Conservation (phyloP, 2,888 invertebrate species). For the Panorpa germanica region DNA sequence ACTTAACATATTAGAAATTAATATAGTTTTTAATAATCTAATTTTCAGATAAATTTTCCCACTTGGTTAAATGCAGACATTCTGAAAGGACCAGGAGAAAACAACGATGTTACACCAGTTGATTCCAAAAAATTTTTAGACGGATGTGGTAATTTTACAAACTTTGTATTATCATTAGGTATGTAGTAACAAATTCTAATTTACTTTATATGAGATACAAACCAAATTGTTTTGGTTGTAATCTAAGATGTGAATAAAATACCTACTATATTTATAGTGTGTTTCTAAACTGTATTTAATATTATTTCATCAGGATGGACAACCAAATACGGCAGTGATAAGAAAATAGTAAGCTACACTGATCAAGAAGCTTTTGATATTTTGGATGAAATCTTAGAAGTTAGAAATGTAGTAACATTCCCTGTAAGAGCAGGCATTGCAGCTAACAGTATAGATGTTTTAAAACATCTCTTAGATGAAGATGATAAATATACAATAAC, state of each 20-base stretch:
- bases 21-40: slow-evolving; percentile 11
- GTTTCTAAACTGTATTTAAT: too few species aligned
- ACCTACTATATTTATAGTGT: too few species aligned
- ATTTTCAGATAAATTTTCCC: slow-evolving; percentile 43
- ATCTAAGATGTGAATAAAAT: too few species aligned
- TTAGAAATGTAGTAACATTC: slow-evolving; percentile 58
- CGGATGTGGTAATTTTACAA: slow-evolving; percentile 34
- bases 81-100: slow-evolving; percentile 49
- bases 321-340: background rate
- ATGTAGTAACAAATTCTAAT: slow-evolving; percentile 15
- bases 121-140: slow-evolving; percentile 42
- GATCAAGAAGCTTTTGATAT: slow-evolving; percentile 2
- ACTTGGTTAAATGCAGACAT: slow-evolving; percentile 84
- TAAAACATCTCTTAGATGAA: slow-evolving; percentile 31
- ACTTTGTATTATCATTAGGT: slow-evolving; percentile 53
- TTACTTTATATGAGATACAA: slow-evolving; percentile 16
- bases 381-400: slow-evolving; percentile 17
- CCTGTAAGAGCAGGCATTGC: slow-evolving; percentile 55
- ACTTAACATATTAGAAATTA: slow-evolving; percentile 1
- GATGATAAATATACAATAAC: slow-evolving; percentile 40
- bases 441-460: slow-evolving; percentile 38
- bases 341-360: slow-evolving; percentile 2
- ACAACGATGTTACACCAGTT: slow-evolving; percentile 34
- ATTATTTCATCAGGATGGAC: slow-evolving; percentile 2
- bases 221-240: too few species aligned